Conservation (phyloP, 64 coral and sea anemone genomes). For the Montipora capricornis region DNA sequence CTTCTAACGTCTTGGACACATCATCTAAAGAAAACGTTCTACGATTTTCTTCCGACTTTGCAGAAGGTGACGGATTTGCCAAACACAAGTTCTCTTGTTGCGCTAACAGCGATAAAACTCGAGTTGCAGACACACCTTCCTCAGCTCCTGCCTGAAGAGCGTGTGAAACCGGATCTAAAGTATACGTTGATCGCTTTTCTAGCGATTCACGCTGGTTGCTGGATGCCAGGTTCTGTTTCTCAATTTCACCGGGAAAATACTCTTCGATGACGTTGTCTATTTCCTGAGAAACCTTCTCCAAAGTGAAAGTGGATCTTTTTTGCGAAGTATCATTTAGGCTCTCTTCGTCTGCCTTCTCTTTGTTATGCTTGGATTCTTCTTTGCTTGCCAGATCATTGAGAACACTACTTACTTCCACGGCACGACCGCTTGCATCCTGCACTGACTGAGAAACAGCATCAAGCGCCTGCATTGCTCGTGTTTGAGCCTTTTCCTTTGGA, state of each 20-base stretch:
- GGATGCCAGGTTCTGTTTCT: neutral
- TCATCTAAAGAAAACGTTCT: slow-evolving; percentile 55
- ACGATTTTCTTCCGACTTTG: neutral
- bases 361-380: neutral
- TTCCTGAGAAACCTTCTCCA: slow-evolving; percentile 20
- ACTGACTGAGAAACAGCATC: slow-evolving; percentile 55
- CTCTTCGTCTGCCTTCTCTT: neutral
- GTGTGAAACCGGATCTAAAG: slow-evolving; percentile 12
- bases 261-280: slow-evolving; percentile 15
- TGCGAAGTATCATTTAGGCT: neutral
- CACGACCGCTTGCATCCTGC: slow-evolving; percentile 23
- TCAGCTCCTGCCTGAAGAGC: slow-evolving; percentile 11
- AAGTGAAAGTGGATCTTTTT: slow-evolving; percentile 29
- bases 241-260: neutral
- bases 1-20: slow-evolving; percentile 49
- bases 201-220: neutral
- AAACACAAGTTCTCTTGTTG: neutral
- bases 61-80: too few relatives aligned
- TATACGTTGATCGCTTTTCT: slow-evolving; percentile 35
- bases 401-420: slow-evolving; percentile 31
- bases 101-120: slow-evolving; percentile 5
- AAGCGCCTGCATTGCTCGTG: slow-evolving; percentile 46
- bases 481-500: slow-evolving; percentile 16
- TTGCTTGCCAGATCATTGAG: slow-evolving; percentile 42
- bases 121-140: neutral